Percentiles rank a stretch among this genome's conserved stretches.
Conservation (phyloP, 2,888 invertebrate species). For the Autographa pulchrina region DNA sequence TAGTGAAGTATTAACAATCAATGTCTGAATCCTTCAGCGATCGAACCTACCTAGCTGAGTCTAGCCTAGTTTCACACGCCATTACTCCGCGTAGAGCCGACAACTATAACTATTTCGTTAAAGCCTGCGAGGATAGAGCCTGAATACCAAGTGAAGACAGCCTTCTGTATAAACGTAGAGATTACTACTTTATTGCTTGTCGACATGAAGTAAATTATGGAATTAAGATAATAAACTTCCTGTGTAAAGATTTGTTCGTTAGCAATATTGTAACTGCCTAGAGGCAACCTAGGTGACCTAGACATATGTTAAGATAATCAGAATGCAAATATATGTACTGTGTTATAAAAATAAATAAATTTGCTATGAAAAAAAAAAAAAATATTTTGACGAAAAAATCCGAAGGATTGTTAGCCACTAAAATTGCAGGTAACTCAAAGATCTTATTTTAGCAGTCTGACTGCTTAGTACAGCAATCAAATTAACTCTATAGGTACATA, state of each 20-base stretch:
- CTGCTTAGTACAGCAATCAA: too few relatives aligned
- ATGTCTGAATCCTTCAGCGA: not conserved
- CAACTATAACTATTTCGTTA: not conserved
- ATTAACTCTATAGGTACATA: too few relatives aligned
- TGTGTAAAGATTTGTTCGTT: not conserved
- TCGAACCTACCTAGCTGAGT: not conserved
- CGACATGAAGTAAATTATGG: not conserved
- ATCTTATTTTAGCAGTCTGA: too few relatives aligned
- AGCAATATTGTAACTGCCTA: not conserved
- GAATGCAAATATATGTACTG: too few relatives aligned
- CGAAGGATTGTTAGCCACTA: too few relatives aligned
- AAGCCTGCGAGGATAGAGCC: not conserved
- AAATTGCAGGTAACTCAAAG: too few relatives aligned
- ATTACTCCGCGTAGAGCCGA: not conserved
- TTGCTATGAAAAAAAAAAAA: too few relatives aligned
- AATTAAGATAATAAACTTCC: not conserved
- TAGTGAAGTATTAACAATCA: not conserved
- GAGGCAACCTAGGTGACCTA: not conserved
- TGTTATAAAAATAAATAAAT: too few relatives aligned
- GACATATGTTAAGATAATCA: too few relatives aligned
- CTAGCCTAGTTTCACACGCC: not conserved
- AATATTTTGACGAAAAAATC: too few relatives aligned
- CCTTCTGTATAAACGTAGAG: not conserved
- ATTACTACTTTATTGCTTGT: not conserved
- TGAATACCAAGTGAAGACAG: not conserved